Evolutionary conservation across 2,797 vertebrate genomes (phyloP).

Genomic region (Ibycter americanus): DNA sequence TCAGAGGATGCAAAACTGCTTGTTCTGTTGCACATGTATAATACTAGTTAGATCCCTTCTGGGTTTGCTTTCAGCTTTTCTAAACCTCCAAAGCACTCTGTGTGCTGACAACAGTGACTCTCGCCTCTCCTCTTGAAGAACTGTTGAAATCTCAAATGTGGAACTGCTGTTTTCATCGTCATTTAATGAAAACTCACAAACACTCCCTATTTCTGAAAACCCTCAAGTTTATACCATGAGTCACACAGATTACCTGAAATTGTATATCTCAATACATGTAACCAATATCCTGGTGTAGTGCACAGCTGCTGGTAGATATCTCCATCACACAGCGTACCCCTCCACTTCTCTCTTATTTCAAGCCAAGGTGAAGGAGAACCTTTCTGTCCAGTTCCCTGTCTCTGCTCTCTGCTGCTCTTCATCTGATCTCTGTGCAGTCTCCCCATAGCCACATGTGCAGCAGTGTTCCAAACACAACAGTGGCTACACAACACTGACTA

Average conservation of each 20-base stretch:
- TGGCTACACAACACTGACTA: fast-evolving
- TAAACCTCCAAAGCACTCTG: not conserved
- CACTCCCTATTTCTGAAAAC: not conserved
- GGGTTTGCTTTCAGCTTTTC: not conserved
- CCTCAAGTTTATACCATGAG: not conserved
- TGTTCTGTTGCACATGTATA: not conserved
- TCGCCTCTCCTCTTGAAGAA: not conserved
- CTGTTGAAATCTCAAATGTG: not conserved
- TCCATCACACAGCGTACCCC: not conserved
- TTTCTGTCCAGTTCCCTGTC: not conserved
- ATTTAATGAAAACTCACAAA: not conserved
- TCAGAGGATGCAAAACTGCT: not conserved
- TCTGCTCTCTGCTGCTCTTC: not conserved
- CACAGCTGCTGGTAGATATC: not conserved
- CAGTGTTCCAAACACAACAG: not conserved
- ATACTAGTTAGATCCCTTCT: not conserved
- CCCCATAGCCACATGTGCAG: not conserved
- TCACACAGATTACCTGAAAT: not conserved
- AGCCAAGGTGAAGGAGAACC: not conserved
- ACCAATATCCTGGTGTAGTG: fast-evolving
- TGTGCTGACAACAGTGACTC: not conserved
- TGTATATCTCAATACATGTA: not conserved
- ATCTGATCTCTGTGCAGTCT: not conserved
- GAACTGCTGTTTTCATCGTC: not conserved
- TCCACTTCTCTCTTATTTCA: not conserved